These are phyloP conservation scores for Exocentrus adspersus DNA, from an alignment of 2,888 invertebrate species.

Conservation along the genomic window DNA sequence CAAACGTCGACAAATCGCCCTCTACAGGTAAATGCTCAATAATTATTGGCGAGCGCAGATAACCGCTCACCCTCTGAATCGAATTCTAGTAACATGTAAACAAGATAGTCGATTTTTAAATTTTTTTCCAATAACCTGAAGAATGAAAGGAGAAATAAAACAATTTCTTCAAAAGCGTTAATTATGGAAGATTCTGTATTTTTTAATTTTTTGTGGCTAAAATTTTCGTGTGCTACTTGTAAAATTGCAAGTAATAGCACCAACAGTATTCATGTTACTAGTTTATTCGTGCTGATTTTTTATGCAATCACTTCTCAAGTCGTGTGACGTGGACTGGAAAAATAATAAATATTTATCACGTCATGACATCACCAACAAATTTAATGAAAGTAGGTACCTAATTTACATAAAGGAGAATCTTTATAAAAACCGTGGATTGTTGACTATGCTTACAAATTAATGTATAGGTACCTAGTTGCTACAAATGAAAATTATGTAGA, in stretches of 20 bases:
- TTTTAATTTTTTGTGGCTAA: too few species aligned
- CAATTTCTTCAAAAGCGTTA: too few species aligned
- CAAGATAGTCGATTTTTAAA: too few species aligned
- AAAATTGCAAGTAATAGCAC: background rate
- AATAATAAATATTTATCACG: conserved; percentile 24
- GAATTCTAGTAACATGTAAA: too few species aligned
- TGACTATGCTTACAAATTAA: background rate
- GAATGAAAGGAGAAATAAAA: too few species aligned
- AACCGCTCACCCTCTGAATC: too few species aligned
- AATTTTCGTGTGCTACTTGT: background rate
- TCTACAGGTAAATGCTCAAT: too few species aligned
- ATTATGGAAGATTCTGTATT: too few species aligned
- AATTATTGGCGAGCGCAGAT: too few species aligned
- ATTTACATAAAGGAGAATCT: conserved; percentile 8
- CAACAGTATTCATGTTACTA: background rate
- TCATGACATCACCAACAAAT: conserved; percentile 18
- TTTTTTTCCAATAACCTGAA: too few species aligned
- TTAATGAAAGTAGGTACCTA: conserved; percentile 9
- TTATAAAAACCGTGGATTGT: background rate
- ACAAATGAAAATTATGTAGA: conserved; percentile 6
- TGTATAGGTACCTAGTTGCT: background rate
- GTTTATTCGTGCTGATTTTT: conserved; percentile 20
- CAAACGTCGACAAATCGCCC: too few species aligned
- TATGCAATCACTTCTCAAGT: conserved; percentile 27
- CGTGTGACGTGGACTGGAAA: conserved; percentile 15